Percentiles rank a stretch among this genome's conserved stretches.
Conservation (phyloP, 2,888 invertebrate genomes). For the Thysanoteuthis rhombus region DNA sequence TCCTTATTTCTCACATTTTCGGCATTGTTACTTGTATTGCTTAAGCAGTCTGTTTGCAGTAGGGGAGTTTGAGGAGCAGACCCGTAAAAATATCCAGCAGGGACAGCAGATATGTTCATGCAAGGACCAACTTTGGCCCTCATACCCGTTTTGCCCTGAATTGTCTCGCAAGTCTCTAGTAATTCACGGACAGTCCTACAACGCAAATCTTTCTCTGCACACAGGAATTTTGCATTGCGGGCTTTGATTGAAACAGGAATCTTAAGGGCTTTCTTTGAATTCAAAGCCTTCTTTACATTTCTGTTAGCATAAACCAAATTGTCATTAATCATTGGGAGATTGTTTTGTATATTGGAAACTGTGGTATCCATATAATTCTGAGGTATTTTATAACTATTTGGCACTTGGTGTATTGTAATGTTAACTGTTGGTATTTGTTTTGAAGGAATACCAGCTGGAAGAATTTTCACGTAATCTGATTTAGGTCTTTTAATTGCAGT, state of each 20-base stretch:
- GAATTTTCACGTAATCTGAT: neutral
- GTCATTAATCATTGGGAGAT: neutral
- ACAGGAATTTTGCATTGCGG: slow-evolving; percentile 26
- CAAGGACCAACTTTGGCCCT: neutral
- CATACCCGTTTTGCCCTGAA: neutral
- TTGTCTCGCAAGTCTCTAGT: slow-evolving; percentile 23
- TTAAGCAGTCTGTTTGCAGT: neutral
- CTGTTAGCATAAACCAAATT: neutral
- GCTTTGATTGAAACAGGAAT: slow-evolving; percentile 22
- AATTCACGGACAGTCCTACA: slow-evolving; percentile 17
- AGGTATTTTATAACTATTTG: neutral
- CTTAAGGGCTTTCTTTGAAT: neutral
- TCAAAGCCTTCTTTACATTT: neutral
- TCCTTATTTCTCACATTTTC: neutral
- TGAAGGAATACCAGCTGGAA: neutral
- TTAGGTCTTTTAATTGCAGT: neutral
- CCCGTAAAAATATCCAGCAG: neutral
- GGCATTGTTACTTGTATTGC: neutral
- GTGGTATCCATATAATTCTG: neutral
- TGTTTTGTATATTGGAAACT: neutral
- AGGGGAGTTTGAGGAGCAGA: neutral
- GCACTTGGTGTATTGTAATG: neutral
- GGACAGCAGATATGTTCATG: neutral
- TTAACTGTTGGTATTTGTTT: neutral
- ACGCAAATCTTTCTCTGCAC: slow-evolving; percentile 26